phyloP scores from a whole-genome alignment of 2,113 vertebrate genomes.

The Aptenodytes forsteri region DNA sequence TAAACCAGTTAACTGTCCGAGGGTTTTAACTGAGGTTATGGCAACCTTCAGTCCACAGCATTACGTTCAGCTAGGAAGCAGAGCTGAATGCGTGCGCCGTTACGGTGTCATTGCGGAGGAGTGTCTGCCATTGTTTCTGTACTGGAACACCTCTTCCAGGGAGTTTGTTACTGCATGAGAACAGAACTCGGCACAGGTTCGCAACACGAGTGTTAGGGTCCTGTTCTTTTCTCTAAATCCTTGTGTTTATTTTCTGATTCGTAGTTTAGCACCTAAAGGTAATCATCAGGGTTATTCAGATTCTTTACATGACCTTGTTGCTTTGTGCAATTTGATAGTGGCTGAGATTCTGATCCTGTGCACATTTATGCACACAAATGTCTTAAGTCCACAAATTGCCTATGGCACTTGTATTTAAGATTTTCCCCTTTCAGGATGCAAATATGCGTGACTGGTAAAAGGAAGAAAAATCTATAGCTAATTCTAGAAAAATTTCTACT shows the following conservation, averaged over 20 bases:
- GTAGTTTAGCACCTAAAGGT: not conserved
- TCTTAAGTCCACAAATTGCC: not conserved
- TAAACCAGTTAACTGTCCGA: not conserved
- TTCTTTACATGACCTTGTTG: not conserved
- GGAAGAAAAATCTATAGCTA: not conserved
- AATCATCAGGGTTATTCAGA: not conserved
- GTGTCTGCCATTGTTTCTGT: not conserved
- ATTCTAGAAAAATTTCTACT: not conserved
- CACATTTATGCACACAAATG: not conserved
- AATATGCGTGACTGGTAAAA: not conserved
- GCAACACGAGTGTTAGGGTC: rapidly evolving
- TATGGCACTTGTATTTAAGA: not conserved
- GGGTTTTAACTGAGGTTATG: constrained; percentile 15
- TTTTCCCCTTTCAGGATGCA: not conserved
- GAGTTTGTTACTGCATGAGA: not conserved
- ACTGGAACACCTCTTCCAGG: not conserved
- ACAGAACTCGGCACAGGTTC: not conserved
- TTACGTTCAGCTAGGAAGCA: not conserved
- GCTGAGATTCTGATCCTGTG: not conserved
- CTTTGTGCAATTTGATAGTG: not conserved
- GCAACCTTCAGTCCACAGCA: constrained; percentile 5
- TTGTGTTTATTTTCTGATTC: not conserved
- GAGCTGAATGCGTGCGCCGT: not conserved
- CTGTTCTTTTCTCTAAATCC: not conserved
- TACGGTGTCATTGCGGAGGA: not conserved